Evolutionary conservation across 2,797 vertebrate genomes (phyloP).

Genomic region (Corythornis leucogaster): DNA sequence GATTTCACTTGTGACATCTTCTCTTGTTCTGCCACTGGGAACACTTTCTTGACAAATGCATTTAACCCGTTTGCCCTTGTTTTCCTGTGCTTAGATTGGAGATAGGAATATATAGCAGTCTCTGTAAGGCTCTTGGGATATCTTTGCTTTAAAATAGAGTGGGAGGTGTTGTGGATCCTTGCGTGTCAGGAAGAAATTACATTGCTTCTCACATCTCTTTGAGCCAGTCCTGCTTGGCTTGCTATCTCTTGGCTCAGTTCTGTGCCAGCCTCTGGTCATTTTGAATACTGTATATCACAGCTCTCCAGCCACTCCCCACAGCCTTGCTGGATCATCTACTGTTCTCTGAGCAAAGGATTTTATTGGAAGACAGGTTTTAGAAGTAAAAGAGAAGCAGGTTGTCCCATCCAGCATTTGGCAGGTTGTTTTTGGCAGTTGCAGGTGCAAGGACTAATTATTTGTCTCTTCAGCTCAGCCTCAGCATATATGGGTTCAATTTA

Average conservation of each 20-base stretch:
- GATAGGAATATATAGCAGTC: background rate
- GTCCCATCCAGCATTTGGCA: background rate
- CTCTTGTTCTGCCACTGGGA: background rate
- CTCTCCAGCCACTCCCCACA: background rate
- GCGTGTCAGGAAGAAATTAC: background rate
- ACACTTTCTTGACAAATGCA: background rate
- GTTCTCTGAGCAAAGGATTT: background rate
- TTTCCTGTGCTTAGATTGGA: background rate
- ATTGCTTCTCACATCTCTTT: accelerated
- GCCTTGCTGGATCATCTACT: background rate
- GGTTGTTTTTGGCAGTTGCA: background rate
- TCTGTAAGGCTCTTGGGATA: background rate
- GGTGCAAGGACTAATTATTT: background rate
- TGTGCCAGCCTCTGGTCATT: background rate
- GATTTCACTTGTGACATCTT: background rate
- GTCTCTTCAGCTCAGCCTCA: background rate
- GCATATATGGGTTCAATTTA: background rate
- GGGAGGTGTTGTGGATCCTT: background rate
- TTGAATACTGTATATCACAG: background rate
- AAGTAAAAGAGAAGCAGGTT: background rate
- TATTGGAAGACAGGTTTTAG: background rate
- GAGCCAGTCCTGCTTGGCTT: background rate
- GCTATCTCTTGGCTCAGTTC: background rate
- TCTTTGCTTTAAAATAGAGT: background rate
- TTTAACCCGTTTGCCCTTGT: background rate